phyloP scores from a whole-genome alignment of 2,888 invertebrate species.

The Coleophora deauratella region DNA sequence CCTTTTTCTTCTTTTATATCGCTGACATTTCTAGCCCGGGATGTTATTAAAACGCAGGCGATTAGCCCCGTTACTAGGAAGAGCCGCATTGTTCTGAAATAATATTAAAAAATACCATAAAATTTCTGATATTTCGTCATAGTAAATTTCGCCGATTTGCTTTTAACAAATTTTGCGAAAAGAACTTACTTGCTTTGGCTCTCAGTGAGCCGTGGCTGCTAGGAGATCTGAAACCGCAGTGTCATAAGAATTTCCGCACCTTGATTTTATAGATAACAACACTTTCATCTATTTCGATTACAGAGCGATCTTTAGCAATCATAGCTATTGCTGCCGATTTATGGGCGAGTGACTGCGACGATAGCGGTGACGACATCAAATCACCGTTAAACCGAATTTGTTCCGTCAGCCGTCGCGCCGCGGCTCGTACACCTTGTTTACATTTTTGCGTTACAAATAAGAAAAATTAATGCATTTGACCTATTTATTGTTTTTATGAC shows the following conservation, averaged over 20 bases:
- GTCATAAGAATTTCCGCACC: slow-evolving; percentile 51
- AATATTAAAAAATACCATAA: slow-evolving; percentile 3
- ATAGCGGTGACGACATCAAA: slow-evolving; percentile 55
- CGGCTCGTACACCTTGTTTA: slow-evolving; percentile 1
- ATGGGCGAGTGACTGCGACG: slow-evolving; percentile 60
- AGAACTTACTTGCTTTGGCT: slow-evolving; percentile 23
- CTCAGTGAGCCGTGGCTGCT: slow-evolving; percentile 33
- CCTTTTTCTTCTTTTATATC: slow-evolving; percentile 35
- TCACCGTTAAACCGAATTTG: slow-evolving; percentile 55
- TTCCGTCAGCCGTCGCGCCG: slow-evolving; percentile 40
- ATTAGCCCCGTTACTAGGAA: slow-evolving; percentile 40
- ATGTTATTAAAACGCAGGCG: slow-evolving; percentile 36
- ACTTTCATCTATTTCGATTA: slow-evolving; percentile 63
- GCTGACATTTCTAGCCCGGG: slow-evolving; percentile 44
- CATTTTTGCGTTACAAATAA: slow-evolving; percentile 19
- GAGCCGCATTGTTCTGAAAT: slow-evolving; percentile 46
- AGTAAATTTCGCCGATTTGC: too few species aligned
- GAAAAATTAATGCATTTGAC: slow-evolving; percentile 18
- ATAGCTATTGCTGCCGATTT: slow-evolving; percentile 61
- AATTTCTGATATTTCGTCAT: background rate
- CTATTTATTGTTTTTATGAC: background rate
- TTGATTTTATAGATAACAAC: slow-evolving; percentile 66
- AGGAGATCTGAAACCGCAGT: slow-evolving; percentile 42
- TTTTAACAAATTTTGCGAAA: too few species aligned
- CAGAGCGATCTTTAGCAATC: slow-evolving; percentile 65